Conservation (phyloP, 2,797 vertebrate genomes). For the Phyllotis vaccarum region DNA sequence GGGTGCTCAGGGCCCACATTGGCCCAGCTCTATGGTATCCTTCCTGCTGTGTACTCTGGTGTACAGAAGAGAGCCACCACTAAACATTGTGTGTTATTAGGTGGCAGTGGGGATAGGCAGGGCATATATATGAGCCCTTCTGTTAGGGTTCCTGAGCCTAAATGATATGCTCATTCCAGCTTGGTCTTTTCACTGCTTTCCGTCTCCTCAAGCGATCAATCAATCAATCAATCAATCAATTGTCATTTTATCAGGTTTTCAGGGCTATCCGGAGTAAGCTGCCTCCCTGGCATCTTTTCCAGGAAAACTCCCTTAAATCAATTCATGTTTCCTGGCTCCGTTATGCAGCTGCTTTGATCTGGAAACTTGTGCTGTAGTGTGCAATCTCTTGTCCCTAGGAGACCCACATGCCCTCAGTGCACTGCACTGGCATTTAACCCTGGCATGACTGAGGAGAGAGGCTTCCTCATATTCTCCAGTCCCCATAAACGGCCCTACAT, state of each 20-base stretch:
- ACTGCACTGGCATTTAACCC: background rate
- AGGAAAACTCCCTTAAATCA: background rate
- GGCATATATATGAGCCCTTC: background rate
- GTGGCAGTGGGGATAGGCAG: background rate
- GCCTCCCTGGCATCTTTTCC: background rate
- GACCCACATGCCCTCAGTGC: background rate
- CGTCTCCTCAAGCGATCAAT: no score
- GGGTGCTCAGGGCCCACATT: background rate
- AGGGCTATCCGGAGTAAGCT: background rate
- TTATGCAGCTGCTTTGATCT: background rate
- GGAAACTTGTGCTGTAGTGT: background rate
- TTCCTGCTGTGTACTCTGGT: background rate
- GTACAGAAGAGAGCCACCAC: background rate
- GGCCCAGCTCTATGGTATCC: background rate
- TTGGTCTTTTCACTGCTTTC: background rate
- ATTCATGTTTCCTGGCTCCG: background rate
- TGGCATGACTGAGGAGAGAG: background rate
- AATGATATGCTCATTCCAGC: accelerated
- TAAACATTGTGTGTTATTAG: background rate
- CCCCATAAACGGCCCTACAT: background rate
- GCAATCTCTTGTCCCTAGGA: background rate
- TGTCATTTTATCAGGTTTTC: background rate
- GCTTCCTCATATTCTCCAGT: background rate
- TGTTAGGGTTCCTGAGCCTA: background rate
- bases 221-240: no score